These are phyloP conservation scores for Pluvialis apricaria DNA, from an alignment of 2,113 vertebrate species.

Conservation along the genomic window DNA sequence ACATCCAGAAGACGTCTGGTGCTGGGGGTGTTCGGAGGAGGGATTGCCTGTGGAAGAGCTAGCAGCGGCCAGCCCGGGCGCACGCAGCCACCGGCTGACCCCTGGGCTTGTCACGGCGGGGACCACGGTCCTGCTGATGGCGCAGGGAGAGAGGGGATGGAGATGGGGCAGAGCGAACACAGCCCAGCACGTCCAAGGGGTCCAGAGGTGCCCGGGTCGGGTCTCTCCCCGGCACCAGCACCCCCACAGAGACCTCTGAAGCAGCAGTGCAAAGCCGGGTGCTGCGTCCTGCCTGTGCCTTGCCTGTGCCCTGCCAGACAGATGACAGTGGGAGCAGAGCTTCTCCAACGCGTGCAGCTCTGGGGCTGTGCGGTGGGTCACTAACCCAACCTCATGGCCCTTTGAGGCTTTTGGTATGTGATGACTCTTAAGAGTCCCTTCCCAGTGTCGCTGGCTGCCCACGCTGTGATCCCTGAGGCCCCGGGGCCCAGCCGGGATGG, in stretches of 20 bases:
- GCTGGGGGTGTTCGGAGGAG: background rate
- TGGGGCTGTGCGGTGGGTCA: background rate
- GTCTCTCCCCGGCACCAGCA: accelerated
- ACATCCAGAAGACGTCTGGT: background rate
- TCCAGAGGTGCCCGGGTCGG: accelerated
- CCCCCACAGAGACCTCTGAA: background rate
- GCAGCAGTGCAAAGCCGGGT: background rate
- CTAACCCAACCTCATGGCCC: background rate
- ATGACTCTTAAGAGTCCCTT: background rate
- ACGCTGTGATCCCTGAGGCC: background rate
- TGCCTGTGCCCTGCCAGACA: background rate
- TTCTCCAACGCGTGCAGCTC: background rate
- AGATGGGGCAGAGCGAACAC: accelerated
- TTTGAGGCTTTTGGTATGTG: background rate
- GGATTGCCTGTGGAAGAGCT: background rate
- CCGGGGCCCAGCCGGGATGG: accelerated
- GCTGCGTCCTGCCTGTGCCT: background rate
- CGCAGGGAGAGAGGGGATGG: background rate
- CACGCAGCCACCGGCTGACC: background rate
- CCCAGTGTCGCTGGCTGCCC: background rate
- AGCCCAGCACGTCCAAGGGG: accelerated
- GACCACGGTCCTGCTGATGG: accelerated
- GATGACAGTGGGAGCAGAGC: background rate
- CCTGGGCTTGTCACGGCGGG: accelerated
- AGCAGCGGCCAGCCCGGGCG: background rate